Conservation (phyloP, 2,888 invertebrate genomes). For the Hoplodrina ambigua region DNA sequence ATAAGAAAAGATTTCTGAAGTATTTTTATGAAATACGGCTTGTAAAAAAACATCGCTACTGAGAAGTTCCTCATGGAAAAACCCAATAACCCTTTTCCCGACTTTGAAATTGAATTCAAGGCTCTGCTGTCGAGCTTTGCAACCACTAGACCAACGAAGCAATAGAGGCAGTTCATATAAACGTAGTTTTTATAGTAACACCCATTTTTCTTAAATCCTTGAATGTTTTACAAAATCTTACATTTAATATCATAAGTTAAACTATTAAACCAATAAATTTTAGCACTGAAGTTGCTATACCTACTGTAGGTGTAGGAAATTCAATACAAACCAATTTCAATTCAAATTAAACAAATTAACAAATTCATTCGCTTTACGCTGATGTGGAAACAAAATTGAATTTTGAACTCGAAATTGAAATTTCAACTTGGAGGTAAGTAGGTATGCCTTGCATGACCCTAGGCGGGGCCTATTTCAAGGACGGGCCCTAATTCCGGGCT, state of each 20-base stretch:
- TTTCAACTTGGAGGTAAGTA: conserved; percentile 25
- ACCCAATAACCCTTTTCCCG: too few relatives aligned
- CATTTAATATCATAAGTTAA: conserved; percentile 2
- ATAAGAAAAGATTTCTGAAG: neutral
- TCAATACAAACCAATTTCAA: conserved; percentile 37
- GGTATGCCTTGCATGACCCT: conserved; percentile 19
- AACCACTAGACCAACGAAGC: too few relatives aligned
- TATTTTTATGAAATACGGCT: too few relatives aligned
- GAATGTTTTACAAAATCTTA: neutral
- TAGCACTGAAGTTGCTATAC: neutral
- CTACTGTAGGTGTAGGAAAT: conserved; percentile 11
- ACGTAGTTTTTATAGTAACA: neutral
- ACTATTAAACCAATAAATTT: conserved; percentile 2
- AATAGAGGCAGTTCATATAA: too few relatives aligned
- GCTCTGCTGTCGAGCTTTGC: too few relatives aligned
- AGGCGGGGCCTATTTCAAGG: conserved; percentile 18
- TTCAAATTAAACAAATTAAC: conserved; percentile 52
- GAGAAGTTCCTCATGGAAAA: too few relatives aligned
- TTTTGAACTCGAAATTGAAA: conserved; percentile 55
- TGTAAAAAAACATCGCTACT: too few relatives aligned
- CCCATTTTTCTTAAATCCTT: neutral
- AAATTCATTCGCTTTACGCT: conserved; percentile 45
- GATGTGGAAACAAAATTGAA: conserved; percentile 54
- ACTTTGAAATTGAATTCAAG: too few relatives aligned
- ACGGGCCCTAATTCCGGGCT: conserved; percentile 40